Conservation (phyloP, 1,140 invertebrate species). For the Campoletis sonorensis region DNA sequence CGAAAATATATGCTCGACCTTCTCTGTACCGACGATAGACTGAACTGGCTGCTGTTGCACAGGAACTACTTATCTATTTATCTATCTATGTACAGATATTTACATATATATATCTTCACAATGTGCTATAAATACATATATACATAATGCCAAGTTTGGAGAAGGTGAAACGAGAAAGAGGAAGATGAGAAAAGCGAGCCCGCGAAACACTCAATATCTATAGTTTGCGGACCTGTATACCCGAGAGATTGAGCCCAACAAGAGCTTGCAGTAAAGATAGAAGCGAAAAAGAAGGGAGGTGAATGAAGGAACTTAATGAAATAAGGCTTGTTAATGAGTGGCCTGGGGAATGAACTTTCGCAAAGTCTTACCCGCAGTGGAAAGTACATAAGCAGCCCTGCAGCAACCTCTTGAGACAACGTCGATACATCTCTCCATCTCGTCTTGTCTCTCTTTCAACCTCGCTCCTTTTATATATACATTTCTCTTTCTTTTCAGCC, state of each 20-base stretch:
- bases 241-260: slow-evolving; percentile 15
- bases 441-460: not conserved
- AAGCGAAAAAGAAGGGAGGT: slow-evolving; percentile 33
- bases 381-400: slow-evolving; percentile 10
- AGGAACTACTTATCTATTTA: not conserved
- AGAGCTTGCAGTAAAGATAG: slow-evolving; percentile 33
- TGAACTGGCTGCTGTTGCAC: slow-evolving; percentile 15
- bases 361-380: slow-evolving; percentile 19
- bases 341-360: slow-evolving; percentile 43
- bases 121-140: not conserved
- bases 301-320: slow-evolving; percentile 61
- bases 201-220: not conserved
- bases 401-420: slow-evolving; percentile 58
- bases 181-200: not conserved
- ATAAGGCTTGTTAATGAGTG: slow-evolving; percentile 69
- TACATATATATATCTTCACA: not conserved
- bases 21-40: slow-evolving; percentile 36
- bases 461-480: not conserved
- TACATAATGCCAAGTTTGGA: not conserved
- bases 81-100: no score
- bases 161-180: slow-evolving; percentile 21
- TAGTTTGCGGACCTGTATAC: not conserved
- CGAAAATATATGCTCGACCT: slow-evolving; percentile 44
- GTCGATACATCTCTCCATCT: slow-evolving; percentile 56
- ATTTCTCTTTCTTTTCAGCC: not conserved